These are phyloP conservation scores for Synaphobranchus kaupii DNA, from an alignment of 2,797 vertebrate genomes.

Conservation along the genomic window DNA sequence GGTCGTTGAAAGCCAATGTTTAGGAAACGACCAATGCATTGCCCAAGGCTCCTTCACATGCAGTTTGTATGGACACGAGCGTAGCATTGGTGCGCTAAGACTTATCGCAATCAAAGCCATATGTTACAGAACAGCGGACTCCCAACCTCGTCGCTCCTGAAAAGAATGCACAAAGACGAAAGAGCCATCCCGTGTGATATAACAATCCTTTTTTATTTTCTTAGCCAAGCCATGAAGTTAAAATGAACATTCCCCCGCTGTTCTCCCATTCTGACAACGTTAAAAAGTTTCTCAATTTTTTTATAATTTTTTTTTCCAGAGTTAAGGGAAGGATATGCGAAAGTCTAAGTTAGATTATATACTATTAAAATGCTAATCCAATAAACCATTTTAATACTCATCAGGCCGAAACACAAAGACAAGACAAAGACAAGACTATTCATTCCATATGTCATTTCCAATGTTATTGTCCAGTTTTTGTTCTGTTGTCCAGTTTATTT, in stretches of 20 bases:
- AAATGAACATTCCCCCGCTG: conserved; percentile 69
- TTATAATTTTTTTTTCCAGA: conserved; percentile 51
- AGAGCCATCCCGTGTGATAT: conserved; percentile 54
- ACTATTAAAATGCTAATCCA: conserved; percentile 68
- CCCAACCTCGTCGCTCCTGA: conserved; percentile 21
- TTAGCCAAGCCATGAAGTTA: conserved; percentile 71
- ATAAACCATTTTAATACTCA: conserved; percentile 60
- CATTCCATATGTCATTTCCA: conserved; percentile 59
- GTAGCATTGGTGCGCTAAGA: conserved; percentile 32
- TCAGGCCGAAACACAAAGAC: conserved; percentile 63
- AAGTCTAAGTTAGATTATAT: conserved; percentile 73
- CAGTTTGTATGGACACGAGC: conserved; percentile 48
- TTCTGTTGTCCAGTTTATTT: background rate
- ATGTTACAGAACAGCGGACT: background rate
- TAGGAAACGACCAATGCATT: conserved; percentile 17
- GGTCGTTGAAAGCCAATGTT: background rate
- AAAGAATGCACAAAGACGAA: conserved; percentile 49
- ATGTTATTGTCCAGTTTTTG: conserved; percentile 53
- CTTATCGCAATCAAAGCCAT: background rate
- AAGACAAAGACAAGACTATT: conserved; percentile 64
- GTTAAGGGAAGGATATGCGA: conserved; percentile 73
- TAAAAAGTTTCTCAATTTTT: conserved; percentile 66
- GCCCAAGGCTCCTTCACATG: conserved; percentile 33
- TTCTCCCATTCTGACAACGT: conserved; percentile 55
- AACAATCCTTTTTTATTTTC: conserved; percentile 74